These are phyloP conservation scores for Papilio gigon DNA, from an alignment of 2,888 invertebrate species.

Conservation along the genomic window DNA sequence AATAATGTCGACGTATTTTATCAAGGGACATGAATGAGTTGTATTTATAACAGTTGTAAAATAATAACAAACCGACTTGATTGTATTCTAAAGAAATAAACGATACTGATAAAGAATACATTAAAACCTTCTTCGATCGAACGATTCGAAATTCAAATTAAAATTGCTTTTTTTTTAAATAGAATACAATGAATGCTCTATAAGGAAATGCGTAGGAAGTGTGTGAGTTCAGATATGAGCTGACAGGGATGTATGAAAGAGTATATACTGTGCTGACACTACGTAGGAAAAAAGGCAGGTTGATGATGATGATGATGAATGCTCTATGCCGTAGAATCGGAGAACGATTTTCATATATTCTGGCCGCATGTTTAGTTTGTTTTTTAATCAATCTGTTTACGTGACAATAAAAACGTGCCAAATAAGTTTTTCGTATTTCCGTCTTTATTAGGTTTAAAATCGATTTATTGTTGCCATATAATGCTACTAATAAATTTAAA, in stretches of 20 bases:
- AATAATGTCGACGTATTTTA: not conserved
- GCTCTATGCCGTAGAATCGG: not conserved
- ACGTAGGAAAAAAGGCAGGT: no score
- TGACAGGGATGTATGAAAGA: no score
- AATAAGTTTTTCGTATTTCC: not conserved
- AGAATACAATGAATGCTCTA: no score
- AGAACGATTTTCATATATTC: not conserved
- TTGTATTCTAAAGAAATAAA: conserved; percentile 6
- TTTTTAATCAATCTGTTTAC: not conserved
- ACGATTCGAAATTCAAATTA: not conserved
- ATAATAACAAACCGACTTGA: not conserved
- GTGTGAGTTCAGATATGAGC: no score
- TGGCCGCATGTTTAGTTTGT: not conserved
- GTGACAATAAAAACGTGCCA: not conserved
- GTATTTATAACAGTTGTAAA: conserved; percentile 3
- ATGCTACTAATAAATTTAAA: not conserved
- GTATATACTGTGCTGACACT: no score
- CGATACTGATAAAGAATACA: not conserved
- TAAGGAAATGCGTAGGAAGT: no score
- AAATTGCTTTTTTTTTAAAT: no score
- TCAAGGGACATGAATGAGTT: not conserved
- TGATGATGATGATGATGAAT: no score
- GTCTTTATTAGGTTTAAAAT: not conserved
- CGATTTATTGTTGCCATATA: not conserved
- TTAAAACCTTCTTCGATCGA: not conserved